Percentiles rank a stretch among this genome's conserved stretches.
Conservation (phyloP, 2,888 invertebrate genomes). For the Hypsopygia costalis region DNA sequence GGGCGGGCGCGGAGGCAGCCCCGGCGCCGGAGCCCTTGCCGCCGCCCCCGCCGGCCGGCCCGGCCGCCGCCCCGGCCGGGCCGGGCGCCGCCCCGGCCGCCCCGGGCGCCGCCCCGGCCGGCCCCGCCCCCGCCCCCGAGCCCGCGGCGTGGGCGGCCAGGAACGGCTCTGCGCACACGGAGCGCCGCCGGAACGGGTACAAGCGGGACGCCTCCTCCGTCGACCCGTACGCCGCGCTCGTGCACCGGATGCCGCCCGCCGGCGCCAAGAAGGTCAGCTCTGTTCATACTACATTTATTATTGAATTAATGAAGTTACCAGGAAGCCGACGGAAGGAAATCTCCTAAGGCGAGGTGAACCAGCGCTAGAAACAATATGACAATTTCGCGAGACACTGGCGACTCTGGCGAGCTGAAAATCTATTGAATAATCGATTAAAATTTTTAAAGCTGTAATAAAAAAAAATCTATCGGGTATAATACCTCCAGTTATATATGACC, state of each 20-base stretch:
- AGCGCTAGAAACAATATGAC: too few species aligned
- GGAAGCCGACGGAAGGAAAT: too few species aligned
- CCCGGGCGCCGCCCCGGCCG: slow-evolving; percentile 6
- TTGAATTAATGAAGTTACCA: too few species aligned
- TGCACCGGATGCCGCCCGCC: slow-evolving; percentile 59
- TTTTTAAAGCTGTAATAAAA: too few species aligned
- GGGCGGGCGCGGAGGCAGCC: slow-evolving; percentile 49
- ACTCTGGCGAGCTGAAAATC: too few species aligned
- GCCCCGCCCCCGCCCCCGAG: slow-evolving; percentile 17
- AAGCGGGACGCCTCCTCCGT: slow-evolving; percentile 30
- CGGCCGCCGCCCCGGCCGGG: slow-evolving; percentile 9
- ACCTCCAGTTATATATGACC: too few species aligned
- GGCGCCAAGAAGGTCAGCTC: slow-evolving; percentile 67
- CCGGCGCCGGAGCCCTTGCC: slow-evolving; percentile 17
- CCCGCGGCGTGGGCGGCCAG: slow-evolving; percentile 35
- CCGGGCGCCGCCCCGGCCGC: slow-evolving; percentile 8
- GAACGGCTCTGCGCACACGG: slow-evolving; percentile 40
- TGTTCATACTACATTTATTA: too few species aligned
- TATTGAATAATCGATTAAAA: too few species aligned
- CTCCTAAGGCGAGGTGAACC: too few species aligned
- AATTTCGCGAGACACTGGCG: too few species aligned
- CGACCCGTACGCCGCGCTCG: slow-evolving; percentile 67
- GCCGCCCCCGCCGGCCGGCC: slow-evolving; percentile 13
- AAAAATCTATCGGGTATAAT: too few species aligned
- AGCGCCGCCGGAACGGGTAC: slow-evolving; percentile 56